Conservation (phyloP, 2,113 vertebrate species). For the Lophochroa leadbeateri region DNA sequence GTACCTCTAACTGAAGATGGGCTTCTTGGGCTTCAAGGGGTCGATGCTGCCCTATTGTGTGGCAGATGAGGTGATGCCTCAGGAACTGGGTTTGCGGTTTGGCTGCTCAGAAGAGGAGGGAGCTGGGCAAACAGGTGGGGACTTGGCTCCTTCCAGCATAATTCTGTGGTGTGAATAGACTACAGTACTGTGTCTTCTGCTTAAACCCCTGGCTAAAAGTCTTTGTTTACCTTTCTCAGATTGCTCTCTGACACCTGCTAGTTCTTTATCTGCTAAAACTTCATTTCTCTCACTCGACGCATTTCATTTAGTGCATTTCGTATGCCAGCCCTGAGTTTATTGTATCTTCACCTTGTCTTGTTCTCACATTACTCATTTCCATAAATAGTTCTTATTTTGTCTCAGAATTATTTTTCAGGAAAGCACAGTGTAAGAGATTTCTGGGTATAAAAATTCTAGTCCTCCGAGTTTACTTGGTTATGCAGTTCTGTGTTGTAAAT, state of each 20-base stretch:
- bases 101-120: neutral
- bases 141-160: neutral
- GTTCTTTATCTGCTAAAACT: neutral
- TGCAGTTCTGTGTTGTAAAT: neutral
- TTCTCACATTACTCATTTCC: neutral
- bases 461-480: neutral
- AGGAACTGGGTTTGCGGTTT: neutral
- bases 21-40: neutral
- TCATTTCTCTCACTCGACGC: neutral
- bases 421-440: neutral
- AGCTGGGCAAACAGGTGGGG: neutral
- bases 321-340: neutral
- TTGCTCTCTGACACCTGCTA: neutral
- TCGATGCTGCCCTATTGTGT: neutral
- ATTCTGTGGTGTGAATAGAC: neutral
- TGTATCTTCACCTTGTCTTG: neutral
- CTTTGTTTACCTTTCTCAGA: neutral
- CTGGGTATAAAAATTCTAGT: neutral
- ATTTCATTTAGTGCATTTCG: neutral
- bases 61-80: neutral
- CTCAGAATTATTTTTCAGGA: neutral
- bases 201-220: neutral
- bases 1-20: neutral
- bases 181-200: neutral
- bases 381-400: slow-evolving; percentile 16